Percentiles rank a stretch among this genome's conserved stretches.
phyloP scores from a whole-genome alignment of 2,888 invertebrate species.

The Venustoraphidia nigricollis region DNA sequence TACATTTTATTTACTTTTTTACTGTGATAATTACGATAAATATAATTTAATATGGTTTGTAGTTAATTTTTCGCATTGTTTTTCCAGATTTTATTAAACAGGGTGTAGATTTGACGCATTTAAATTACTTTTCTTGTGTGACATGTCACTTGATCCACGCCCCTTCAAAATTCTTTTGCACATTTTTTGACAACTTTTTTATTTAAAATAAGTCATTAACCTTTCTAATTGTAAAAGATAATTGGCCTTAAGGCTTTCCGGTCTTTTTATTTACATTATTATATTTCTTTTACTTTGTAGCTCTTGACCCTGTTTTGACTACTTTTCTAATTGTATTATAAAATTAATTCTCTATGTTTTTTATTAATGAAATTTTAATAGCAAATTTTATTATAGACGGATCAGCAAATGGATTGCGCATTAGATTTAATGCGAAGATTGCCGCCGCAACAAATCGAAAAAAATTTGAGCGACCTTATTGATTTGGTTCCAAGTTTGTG shows the following conservation, averaged over 20 bases:
- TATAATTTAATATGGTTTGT: neutral
- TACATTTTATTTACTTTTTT: constrained; percentile 1
- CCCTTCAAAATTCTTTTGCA: neutral
- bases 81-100: too few relatives aligned
- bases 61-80: neutral
- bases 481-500: constrained; percentile 91
- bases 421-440: constrained; percentile 96
- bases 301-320: neutral
- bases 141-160: constrained; percentile 2
- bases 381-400: constrained; percentile 46
- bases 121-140: neutral
- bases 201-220: neutral
- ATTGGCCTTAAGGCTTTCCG: neutral
- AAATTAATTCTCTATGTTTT: neutral
- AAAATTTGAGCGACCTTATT: constrained; percentile 93
- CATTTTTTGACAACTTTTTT: neutral
- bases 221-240: neutral
- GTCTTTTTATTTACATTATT: neutral
- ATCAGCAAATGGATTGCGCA: constrained; percentile 96
- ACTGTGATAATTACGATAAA: constrained; percentile 1
- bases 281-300: neutral
- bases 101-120: neutral
- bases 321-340: neutral
- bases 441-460: constrained; percentile 98
- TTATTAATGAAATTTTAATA: constrained; percentile 2